Conservation (phyloP, 2,888 invertebrate species). For the Nephrotoma flavescens region DNA sequence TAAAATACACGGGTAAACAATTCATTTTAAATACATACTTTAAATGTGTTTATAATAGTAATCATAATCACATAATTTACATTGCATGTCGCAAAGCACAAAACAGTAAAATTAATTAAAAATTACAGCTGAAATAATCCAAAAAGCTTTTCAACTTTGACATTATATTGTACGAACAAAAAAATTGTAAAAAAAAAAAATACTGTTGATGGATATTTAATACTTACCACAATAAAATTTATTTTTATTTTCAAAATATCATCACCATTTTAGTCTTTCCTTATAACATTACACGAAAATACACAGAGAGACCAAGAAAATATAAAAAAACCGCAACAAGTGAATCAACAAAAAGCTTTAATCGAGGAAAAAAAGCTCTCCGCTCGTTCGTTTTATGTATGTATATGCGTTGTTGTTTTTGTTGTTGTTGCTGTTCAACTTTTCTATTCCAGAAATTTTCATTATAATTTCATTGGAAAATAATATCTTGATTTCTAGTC, state of each 20-base stretch:
- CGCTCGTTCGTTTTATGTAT: not conserved
- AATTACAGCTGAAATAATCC: not conserved
- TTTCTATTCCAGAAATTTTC: not conserved
- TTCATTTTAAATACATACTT: not conserved
- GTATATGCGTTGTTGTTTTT: not conserved
- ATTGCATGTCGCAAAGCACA: not conserved
- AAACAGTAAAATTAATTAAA: not conserved
- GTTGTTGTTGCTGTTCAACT: not conserved
- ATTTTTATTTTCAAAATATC: not conserved
- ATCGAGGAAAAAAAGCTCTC: not conserved
- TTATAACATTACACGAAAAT: not conserved
- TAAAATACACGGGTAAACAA: not conserved
- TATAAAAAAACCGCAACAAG: not conserved
- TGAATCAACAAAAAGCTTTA: not conserved
- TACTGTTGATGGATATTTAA: not conserved
- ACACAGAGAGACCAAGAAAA: not conserved
- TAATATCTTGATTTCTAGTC: not conserved
- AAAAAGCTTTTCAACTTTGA: not conserved
- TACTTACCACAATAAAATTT: not conserved
- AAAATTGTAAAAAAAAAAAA: not conserved
- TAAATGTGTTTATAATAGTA: not conserved
- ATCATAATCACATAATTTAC: not conserved
- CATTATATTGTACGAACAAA: not conserved
- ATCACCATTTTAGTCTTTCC: not conserved
- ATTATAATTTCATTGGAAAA: not conserved